Evolutionary conservation across 2,797 vertebrate species (phyloP).

Genomic region (Hafferia zeledoni): DNA sequence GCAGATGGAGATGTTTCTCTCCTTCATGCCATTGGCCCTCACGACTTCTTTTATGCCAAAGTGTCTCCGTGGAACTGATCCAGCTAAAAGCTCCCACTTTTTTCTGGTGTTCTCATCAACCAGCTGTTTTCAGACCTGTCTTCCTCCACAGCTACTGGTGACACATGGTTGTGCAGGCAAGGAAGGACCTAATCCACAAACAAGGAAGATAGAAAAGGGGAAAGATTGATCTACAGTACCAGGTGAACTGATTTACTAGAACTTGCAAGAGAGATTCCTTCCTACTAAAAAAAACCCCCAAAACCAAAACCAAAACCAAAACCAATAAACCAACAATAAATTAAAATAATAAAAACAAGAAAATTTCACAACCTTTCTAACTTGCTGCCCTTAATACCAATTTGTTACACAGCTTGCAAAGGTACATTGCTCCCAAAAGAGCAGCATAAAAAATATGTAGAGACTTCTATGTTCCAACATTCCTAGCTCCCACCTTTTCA

Average conservation of each 20-base stretch:
- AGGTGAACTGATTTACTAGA: not conserved
- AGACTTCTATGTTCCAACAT: not conserved
- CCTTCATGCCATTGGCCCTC: accelerated
- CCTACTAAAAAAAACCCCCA: not conserved
- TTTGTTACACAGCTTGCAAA: not conserved
- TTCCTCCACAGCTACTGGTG: not conserved
- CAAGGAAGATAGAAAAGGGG: not conserved
- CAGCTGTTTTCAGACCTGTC: not conserved
- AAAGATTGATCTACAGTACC: not conserved
- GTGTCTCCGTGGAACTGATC: not conserved
- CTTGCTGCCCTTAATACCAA: not conserved
- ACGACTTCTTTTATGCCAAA: not conserved
- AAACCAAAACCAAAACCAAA: too few relatives aligned
- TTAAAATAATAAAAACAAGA: not conserved
- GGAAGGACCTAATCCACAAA: not conserved
- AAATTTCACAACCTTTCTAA: not conserved
- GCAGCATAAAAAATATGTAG: not conserved
- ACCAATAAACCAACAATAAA: not conserved
- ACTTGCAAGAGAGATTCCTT: not conserved
- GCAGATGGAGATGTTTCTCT: not conserved
- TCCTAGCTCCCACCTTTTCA: not conserved
- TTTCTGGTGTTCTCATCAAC: not conserved
- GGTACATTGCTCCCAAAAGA: not conserved
- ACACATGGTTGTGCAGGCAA: not conserved
- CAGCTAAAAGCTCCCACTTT: not conserved